phyloP scores from a whole-genome alignment of 2,888 invertebrate genomes.

The Chirona hameri region DNA sequence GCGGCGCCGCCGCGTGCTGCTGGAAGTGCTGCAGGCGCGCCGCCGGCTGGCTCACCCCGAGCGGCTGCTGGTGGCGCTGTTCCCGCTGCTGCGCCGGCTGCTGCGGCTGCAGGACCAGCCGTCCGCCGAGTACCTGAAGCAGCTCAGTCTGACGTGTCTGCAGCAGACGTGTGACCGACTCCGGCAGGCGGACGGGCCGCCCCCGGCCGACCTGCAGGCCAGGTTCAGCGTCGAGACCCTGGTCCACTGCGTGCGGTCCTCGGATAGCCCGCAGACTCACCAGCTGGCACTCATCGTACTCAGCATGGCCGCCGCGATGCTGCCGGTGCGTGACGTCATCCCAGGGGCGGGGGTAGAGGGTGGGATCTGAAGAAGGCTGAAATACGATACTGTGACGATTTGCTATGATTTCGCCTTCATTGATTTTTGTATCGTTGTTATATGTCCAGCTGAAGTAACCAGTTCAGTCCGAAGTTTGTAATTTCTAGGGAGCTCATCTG shows the following conservation, averaged over 20 bases:
- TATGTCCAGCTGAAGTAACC: too few relatives aligned
- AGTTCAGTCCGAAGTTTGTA: too few relatives aligned
- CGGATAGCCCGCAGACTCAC: constrained; percentile 92
- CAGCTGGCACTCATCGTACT: constrained; percentile 84
- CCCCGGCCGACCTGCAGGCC: not conserved
- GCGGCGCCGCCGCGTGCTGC: constrained; percentile 71
- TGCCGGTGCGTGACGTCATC: too few relatives aligned
- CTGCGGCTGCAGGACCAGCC: constrained; percentile 75
- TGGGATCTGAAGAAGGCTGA: too few relatives aligned
- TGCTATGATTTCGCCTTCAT: too few relatives aligned
- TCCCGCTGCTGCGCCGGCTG: constrained; percentile 68
- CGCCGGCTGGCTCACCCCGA: constrained; percentile 62
- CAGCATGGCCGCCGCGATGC: constrained; percentile 68
- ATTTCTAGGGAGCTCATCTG: too few relatives aligned
- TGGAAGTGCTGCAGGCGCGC: constrained; percentile 82
- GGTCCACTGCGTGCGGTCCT: constrained; percentile 83
- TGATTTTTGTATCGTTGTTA: too few relatives aligned
- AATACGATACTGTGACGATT: too few relatives aligned
- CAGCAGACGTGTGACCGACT: constrained; percentile 51
- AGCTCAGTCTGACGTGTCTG: constrained; percentile 72
- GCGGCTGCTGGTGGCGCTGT: constrained; percentile 60
- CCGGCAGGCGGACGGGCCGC: constrained; percentile 30
- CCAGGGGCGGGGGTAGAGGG: too few relatives aligned
- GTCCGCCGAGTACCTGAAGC: constrained; percentile 82
- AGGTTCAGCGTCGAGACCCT: constrained; percentile 66